Percentiles rank a stretch among this genome's conserved stretches.
Evolutionary conservation across 2,113 vertebrate species (phyloP).

Genomic region (Verasper variegatus): DNA sequence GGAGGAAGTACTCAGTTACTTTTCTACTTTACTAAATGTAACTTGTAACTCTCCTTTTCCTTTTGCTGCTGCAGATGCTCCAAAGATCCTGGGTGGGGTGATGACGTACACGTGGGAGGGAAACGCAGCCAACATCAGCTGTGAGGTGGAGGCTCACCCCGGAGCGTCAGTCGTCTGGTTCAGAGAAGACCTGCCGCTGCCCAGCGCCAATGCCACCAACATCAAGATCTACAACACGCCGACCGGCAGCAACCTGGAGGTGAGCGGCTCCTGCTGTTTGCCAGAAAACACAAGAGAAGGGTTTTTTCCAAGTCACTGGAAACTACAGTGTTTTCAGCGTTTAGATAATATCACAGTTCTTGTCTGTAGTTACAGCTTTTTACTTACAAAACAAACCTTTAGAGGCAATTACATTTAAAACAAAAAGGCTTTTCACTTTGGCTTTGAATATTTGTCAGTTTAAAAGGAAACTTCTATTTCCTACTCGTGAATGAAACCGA

Average conservation of each 20-base stretch:
- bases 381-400: not conserved
- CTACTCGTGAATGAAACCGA: not conserved
- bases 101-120: conserved; percentile 94
- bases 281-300: not conserved
- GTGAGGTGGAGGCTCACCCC: conserved; percentile 93
- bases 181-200: conserved; percentile 90
- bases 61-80: conserved; percentile 85
- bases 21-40: too few species aligned
- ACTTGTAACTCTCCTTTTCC: too few species aligned
- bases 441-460: not conserved
- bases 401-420: not conserved
- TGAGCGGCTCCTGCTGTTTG: conserved; percentile 59
- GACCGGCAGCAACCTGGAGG: conserved; percentile 90
- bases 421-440: too few species aligned
- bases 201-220: conserved; percentile 91
- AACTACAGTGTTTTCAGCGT: not conserved
- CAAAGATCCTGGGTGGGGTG: conserved; percentile 90
- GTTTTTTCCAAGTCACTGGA: too few species aligned
- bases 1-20: too few species aligned
- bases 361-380: not conserved
- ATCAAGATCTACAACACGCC: conserved; percentile 92
- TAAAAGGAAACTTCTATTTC: not conserved
- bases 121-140: conserved; percentile 95
- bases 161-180: conserved; percentile 92
- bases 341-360: not conserved